These are phyloP conservation scores for Cyclopterus lumpus DNA, from an alignment of 2,797 vertebrate species.

Conservation along the genomic window DNA sequence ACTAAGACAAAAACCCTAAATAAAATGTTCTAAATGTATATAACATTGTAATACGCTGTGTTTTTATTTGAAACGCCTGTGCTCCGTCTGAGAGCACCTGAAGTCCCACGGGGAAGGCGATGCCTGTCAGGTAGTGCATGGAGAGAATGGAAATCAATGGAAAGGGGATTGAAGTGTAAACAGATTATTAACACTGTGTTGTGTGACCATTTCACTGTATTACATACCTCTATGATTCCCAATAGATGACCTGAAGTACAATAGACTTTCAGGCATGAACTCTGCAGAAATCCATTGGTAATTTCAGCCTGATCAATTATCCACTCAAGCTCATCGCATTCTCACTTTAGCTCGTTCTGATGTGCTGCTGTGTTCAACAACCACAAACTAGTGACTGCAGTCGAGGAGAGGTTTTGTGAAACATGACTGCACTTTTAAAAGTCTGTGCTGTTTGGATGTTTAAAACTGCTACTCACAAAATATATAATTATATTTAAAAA, in stretches of 20 bases:
- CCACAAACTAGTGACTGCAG: slow-evolving; percentile 51
- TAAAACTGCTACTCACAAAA: not conserved
- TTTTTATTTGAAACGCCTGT: slow-evolving; percentile 21
- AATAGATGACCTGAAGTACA: slow-evolving; percentile 72
- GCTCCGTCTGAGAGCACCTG: slow-evolving; percentile 36
- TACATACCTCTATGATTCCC: slow-evolving; percentile 78
- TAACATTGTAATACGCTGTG: slow-evolving; percentile 5
- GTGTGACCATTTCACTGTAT: slow-evolving; percentile 73
- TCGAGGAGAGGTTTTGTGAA: slow-evolving; percentile 18
- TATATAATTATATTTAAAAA: not conserved
- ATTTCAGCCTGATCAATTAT: slow-evolving; percentile 85
- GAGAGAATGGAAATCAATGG: slow-evolving; percentile 76
- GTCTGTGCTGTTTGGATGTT: slow-evolving; percentile 1
- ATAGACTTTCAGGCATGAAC: slow-evolving; percentile 70
- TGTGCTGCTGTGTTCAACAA: slow-evolving; percentile 46
- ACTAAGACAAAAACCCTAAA: slow-evolving; percentile 9
- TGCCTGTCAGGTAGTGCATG: slow-evolving; percentile 36
- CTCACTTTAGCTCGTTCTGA: slow-evolving; percentile 66
- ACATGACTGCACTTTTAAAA: slow-evolving; percentile 11
- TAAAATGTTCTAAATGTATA: not conserved
- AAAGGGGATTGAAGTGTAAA: slow-evolving; percentile 75
- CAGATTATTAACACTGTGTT: slow-evolving; percentile 76
- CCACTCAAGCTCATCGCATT: slow-evolving; percentile 75
- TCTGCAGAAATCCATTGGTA: slow-evolving; percentile 82
- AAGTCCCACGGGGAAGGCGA: slow-evolving; percentile 37